A percentile compares a stretch with the other conserved stretches of the same genome.
phyloP scores from a whole-genome alignment of 2,113 vertebrate genomes.

The Anhinga rufa region DNA sequence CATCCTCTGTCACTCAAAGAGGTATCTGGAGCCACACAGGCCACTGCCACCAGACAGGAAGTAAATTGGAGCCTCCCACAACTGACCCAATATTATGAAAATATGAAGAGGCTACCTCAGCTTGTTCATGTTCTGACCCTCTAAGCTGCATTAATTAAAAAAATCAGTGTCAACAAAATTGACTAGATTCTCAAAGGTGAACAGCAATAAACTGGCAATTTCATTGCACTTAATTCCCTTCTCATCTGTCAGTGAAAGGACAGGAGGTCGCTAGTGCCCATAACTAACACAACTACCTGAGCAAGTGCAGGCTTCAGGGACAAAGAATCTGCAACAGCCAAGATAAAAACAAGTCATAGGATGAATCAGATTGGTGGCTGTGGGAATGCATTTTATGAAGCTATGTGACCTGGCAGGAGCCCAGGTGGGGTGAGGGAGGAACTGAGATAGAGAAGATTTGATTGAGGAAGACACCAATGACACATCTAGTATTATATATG shows the following conservation, averaged over 20 bases:
- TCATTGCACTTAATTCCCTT: neutral
- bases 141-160: neutral
- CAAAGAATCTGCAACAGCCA: neutral
- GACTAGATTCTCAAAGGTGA: neutral
- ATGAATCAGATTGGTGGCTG: slow-evolving; percentile 25
- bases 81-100: neutral
- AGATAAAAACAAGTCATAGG: neutral
- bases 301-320: neutral
- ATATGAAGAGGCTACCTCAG: neutral
- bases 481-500: neutral
- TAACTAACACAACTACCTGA: neutral
- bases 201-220: neutral
- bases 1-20: neutral
- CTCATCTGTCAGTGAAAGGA: neutral
- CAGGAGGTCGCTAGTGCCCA: neutral
- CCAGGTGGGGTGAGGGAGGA: neutral
- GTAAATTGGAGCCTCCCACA: neutral
- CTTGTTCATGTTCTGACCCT: neutral
- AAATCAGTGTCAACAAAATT: neutral
- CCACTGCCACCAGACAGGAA: neutral
- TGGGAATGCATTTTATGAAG: slow-evolving; percentile 26
- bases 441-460: neutral
- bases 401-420: slow-evolving; percentile 1
- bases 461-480: slow-evolving; percentile 13
- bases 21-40: neutral